Percentiles rank a stretch among this genome's conserved stretches.
Conservation (phyloP, 2,113 vertebrate species). For the Hemiprocne comata region DNA sequence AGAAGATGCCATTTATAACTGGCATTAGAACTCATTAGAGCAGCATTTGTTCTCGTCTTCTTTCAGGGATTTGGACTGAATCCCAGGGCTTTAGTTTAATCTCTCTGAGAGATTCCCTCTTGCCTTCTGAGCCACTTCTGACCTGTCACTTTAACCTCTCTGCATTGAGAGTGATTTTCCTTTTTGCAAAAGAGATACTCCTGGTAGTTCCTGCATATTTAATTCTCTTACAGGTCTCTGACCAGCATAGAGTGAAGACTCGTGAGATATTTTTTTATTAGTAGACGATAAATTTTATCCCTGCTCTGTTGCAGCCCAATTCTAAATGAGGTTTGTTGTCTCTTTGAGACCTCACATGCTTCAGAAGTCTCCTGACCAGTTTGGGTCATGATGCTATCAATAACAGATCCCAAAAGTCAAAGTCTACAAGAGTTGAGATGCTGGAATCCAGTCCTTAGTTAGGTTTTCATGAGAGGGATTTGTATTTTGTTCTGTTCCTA, state of each 20-base stretch:
- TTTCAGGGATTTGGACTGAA: neutral
- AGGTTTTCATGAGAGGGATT: neutral
- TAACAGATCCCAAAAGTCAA: neutral
- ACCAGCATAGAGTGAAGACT: neutral
- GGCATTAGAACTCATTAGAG: neutral
- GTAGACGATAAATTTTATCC: neutral
- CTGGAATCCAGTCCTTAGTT: neutral
- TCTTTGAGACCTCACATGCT: neutral
- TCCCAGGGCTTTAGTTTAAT: slow-evolving; percentile 8
- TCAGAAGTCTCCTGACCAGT: neutral
- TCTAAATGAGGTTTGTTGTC: neutral
- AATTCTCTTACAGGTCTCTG: neutral
- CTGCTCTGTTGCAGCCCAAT: neutral
- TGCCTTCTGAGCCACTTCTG: neutral
- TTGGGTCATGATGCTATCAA: neutral
- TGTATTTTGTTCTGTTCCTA: neutral
- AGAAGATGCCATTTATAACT: neutral
- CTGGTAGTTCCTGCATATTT: neutral
- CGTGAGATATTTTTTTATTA: neutral
- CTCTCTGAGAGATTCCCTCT: neutral
- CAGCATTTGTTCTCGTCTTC: neutral
- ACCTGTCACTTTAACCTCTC: neutral
- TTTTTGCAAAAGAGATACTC: neutral
- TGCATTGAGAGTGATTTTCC: neutral
- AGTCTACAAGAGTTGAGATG: neutral